These are phyloP conservation scores for Anticlea derivata DNA, from an alignment of 2,888 invertebrate genomes.

Conservation along the genomic window DNA sequence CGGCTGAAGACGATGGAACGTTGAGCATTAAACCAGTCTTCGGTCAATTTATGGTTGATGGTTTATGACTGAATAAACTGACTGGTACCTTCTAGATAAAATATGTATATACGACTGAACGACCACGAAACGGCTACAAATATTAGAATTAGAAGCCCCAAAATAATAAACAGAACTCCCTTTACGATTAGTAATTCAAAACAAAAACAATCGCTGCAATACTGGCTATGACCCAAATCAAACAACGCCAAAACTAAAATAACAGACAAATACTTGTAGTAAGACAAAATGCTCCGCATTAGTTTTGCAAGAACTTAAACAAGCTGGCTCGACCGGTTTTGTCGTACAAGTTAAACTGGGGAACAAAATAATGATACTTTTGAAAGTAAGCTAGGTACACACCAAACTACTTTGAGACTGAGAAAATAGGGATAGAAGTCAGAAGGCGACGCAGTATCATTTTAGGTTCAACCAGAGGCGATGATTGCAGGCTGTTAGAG, in stretches of 20 bases:
- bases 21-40: too few species aligned
- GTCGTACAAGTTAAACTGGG: constrained; percentile 1
- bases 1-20: too few species aligned
- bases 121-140: too few species aligned
- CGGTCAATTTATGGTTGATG: too few species aligned
- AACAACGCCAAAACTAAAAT: constrained; percentile 30
- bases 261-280: constrained; percentile 7
- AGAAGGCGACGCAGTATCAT: background rate
- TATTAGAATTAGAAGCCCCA: too few species aligned
- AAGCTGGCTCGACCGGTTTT: constrained; percentile 14
- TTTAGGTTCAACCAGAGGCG: too few species aligned
- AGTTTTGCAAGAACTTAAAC: constrained; percentile 14
- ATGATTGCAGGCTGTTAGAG: too few species aligned
- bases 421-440: background rate
- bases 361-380: constrained; percentile 5
- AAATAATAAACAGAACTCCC: constrained; percentile 25
- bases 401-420: background rate
- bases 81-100: too few species aligned
- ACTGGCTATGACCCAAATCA: constrained; percentile 33
- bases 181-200: constrained; percentile 22
- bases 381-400: background rate
- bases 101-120: too few species aligned
- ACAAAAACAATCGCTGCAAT: constrained; percentile 16
- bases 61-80: too few species aligned
- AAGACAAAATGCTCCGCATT: constrained; percentile 26